Evolutionary conservation across 2,888 invertebrate genomes (phyloP).

Genomic region (Amphipyra berbera): DNA sequence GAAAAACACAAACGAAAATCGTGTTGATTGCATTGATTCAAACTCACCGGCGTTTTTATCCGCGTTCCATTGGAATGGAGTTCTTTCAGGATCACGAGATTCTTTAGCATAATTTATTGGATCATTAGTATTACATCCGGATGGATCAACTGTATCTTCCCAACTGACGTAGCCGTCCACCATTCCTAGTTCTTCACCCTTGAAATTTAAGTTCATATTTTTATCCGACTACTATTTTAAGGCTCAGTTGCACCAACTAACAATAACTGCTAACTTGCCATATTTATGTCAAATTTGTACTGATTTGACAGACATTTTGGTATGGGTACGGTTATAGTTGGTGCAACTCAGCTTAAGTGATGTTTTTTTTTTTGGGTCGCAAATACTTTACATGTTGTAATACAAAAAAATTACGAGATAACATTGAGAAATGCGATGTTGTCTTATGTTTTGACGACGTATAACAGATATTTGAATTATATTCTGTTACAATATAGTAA

Average conservation of each 20-base stretch:
- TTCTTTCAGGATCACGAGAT: constrained; percentile 92
- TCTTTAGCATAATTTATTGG: constrained; percentile 89
- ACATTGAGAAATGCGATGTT: too few species aligned
- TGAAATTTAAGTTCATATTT: constrained; percentile 1
- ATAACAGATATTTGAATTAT: too few species aligned
- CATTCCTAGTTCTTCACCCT: constrained; percentile 96
- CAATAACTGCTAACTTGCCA: too few species aligned
- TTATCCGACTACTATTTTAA: not conserved
- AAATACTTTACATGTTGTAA: too few species aligned
- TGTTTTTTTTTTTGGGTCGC: too few species aligned
- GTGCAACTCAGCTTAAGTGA: too few species aligned
- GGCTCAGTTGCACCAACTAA: too few species aligned
- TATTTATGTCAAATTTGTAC: too few species aligned
- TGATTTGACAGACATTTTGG: too few species aligned
- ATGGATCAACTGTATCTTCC: constrained; percentile 92
- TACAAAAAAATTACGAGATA: too few species aligned
- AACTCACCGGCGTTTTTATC: constrained; percentile 86
- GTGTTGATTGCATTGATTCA: constrained; percentile 23
- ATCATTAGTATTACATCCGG: constrained; percentile 92
- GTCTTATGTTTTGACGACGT: too few species aligned
- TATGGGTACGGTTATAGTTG: too few species aligned
- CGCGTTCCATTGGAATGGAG: constrained; percentile 92
- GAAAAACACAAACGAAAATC: constrained; percentile 7
- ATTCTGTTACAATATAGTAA: not conserved
- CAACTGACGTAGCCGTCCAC: constrained; percentile 91